Percentiles rank a stretch among this genome's conserved stretches.
These are phyloP conservation scores for Nymphalis urticae DNA, from an alignment of 2,888 invertebrate genomes.

Conservation along the genomic window DNA sequence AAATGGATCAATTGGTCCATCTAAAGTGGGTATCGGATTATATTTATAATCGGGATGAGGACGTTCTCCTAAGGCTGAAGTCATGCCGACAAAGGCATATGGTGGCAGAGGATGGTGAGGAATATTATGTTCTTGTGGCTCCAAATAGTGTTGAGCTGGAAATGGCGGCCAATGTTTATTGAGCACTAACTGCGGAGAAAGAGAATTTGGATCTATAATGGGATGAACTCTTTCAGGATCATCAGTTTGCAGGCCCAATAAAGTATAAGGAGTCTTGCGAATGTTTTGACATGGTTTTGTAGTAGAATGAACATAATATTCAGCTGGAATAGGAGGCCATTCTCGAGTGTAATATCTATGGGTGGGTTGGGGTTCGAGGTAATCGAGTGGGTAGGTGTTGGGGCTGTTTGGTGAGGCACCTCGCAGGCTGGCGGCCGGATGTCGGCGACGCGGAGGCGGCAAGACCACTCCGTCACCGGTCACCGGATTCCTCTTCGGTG, in stretches of 20 bases:
- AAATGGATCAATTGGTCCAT: constrained; percentile 69
- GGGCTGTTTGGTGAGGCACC: constrained; percentile 63
- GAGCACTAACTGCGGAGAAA: constrained; percentile 67
- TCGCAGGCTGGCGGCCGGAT: constrained; percentile 75
- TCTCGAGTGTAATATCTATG: constrained; percentile 68
- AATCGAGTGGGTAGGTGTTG: constrained; percentile 44
- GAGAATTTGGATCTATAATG: constrained; percentile 63
- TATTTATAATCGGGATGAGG: constrained; percentile 71
- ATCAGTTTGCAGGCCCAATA: constrained; percentile 70
- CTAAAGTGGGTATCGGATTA: constrained; percentile 66
- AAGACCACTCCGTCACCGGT: constrained; percentile 83
- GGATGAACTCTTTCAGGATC: constrained; percentile 62
- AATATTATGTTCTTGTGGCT: constrained; percentile 61
- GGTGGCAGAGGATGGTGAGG: constrained; percentile 68
- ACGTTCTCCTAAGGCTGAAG: constrained; percentile 68
- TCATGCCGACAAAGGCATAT: constrained; percentile 73
- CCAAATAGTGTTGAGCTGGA: constrained; percentile 73
- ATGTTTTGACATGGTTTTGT: constrained; percentile 55
- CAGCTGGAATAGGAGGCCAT: constrained; percentile 71
- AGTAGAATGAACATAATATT: constrained; percentile 72
- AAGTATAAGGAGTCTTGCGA: constrained; percentile 65
- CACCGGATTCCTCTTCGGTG: constrained; percentile 84
- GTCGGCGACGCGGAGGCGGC: constrained; percentile 76
- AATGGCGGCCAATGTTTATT: constrained; percentile 74
- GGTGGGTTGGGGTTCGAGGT: constrained; percentile 63